Evolutionary conservation across 92 coral and sea anemone genomes (phyloP).

Genomic region (Phenganax stokvisi): DNA sequence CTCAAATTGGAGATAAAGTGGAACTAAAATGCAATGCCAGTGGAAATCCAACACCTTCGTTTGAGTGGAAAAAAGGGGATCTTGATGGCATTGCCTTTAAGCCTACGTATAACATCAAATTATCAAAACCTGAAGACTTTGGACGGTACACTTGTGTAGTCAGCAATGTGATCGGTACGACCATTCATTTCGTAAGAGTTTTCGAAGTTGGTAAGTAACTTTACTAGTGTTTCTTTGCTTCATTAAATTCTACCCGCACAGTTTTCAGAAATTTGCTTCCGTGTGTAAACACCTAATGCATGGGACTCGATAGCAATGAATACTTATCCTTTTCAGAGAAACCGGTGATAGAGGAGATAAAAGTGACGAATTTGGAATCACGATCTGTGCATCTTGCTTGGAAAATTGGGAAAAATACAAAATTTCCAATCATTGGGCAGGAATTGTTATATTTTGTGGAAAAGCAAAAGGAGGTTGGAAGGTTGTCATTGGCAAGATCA

Average conservation of each 20-base stretch:
- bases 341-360: conserved; percentile 41
- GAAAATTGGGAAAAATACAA: not conserved
- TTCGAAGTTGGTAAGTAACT: conserved; percentile 77
- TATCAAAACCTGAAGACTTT: conserved; percentile 51
- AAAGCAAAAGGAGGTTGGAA: conserved; percentile 4
- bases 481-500: not conserved
- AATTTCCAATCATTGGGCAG: conserved; percentile 35
- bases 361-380: not conserved
- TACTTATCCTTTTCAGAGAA: conserved; percentile 25
- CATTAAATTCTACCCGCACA: not conserved
- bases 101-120: conserved; percentile 46
- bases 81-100: conserved; percentile 44
- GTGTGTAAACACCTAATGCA: too few relatives aligned
- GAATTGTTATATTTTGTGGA: conserved; percentile 42
- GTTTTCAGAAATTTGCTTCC: not conserved
- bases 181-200: conserved; percentile 49
- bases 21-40: conserved; percentile 64
- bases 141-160: conserved; percentile 75
- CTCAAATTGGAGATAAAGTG: conserved; percentile 29
- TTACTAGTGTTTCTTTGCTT: not conserved
- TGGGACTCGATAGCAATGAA: not conserved
- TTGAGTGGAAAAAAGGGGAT: conserved; percentile 62
- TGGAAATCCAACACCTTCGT: conserved; percentile 74
- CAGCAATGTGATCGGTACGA: conserved; percentile 56
- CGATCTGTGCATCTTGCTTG: conserved; percentile 22